These are phyloP conservation scores for Drosophila colorata DNA, from an alignment of 2,888 invertebrate species.

Conservation along the genomic window DNA sequence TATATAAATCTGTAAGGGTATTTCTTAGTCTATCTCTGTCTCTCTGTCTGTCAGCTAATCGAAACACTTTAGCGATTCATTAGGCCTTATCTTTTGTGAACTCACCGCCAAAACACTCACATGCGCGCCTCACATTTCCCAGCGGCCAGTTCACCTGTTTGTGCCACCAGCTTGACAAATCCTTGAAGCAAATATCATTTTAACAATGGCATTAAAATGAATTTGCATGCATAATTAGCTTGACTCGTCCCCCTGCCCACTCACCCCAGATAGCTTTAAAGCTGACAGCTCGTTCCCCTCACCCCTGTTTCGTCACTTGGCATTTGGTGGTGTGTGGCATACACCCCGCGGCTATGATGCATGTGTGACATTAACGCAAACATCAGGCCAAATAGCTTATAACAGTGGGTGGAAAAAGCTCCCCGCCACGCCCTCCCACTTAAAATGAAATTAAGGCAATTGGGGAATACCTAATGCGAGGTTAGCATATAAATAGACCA, in stretches of 20 bases:
- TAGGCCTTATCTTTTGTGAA: conserved; percentile 22
- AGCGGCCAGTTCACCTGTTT: background rate
- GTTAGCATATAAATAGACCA: conserved; percentile 28
- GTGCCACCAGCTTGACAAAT: conserved; percentile 35
- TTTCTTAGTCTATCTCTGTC: too few relatives aligned
- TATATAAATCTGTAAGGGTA: too few relatives aligned
- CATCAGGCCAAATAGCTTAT: conserved; percentile 44
- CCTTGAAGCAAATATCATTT: conserved; percentile 53
- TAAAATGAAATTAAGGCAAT: conserved; percentile 43
- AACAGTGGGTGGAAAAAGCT: conserved; percentile 43
- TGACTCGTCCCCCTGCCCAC: conserved; percentile 27
- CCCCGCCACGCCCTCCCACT: background rate
- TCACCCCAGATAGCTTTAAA: conserved; percentile 1
- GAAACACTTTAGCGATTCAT: conserved; percentile 4
- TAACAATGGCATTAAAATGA: conserved; percentile 65
- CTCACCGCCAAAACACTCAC: conserved; percentile 4
- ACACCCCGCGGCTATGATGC: conserved; percentile 55
- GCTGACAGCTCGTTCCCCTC: background rate
- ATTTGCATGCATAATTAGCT: conserved; percentile 75
- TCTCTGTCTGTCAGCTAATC: background rate
- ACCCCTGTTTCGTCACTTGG: background rate
- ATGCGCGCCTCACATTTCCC: background rate
- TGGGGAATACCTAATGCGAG: conserved; percentile 15
- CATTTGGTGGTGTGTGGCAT: conserved; percentile 5
- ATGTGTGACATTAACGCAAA: conserved; percentile 66